Conservation (phyloP, 2,113 vertebrate species). For the Recurvirostra avosetta region DNA sequence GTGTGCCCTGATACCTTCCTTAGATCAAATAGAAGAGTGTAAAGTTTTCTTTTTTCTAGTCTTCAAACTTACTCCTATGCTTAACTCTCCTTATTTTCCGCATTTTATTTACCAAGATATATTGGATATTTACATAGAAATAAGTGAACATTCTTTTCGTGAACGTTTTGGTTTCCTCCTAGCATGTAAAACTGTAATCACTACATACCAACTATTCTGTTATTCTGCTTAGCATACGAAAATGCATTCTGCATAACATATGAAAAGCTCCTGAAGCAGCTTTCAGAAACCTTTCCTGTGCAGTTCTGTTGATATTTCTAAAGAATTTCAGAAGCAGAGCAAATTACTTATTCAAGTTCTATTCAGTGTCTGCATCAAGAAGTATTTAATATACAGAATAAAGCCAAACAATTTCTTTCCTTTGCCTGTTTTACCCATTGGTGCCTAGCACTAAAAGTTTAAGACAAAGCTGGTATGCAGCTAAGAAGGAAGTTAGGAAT, state of each 20-base stretch:
- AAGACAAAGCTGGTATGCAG: constrained; percentile 40
- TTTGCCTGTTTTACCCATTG: not conserved
- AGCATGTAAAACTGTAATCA: not conserved
- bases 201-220: not conserved
- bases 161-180: not conserved
- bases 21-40: not conserved
- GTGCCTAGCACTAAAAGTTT: constrained; percentile 46
- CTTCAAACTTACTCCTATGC: not conserved
- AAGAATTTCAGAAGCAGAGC: constrained; percentile 15
- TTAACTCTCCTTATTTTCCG: not conserved
- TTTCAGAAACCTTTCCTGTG: not conserved
- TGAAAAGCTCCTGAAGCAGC: not conserved
- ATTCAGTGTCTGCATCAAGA: not conserved
- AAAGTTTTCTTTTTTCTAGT: not conserved
- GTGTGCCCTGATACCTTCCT: not conserved
- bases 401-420: not conserved
- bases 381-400: not conserved
- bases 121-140: not conserved
- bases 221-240: not conserved
- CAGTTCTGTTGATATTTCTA: not conserved
- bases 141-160: not conserved
- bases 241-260: not conserved
- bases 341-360: not conserved
- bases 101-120: not conserved
- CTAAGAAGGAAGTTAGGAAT: constrained; percentile 61